Evolutionary conservation across 1,140 invertebrate genomes (phyloP).

Genomic region (Zaprionus vittiger): DNA sequence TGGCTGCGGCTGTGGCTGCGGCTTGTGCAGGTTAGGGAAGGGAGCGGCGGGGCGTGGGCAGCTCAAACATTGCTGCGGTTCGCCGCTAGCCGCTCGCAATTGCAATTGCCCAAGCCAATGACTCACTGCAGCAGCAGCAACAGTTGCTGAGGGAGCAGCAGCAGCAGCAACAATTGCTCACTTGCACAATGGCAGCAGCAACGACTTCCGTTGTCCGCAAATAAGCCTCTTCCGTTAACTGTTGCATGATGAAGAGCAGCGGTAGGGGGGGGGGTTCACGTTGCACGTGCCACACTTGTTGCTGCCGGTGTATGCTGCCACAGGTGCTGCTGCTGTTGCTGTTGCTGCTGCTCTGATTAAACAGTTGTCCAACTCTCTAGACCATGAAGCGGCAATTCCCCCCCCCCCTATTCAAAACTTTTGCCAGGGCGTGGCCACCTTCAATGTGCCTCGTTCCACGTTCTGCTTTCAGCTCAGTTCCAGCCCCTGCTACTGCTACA

Average conservation of each 20-base stretch:
- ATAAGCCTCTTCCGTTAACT: slow-evolving; percentile 67
- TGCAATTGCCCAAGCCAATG: slow-evolving; percentile 39
- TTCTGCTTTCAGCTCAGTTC: background rate
- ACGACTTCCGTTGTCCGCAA: slow-evolving; percentile 55
- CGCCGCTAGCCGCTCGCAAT: background rate
- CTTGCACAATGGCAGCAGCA: slow-evolving; percentile 23
- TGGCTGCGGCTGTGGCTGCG: background rate
- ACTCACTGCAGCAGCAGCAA: slow-evolving; percentile 22
- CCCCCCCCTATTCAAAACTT: slow-evolving; percentile 1
- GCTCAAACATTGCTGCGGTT: slow-evolving; percentile 27
- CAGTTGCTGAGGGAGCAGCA: background rate
- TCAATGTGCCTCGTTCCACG: background rate
- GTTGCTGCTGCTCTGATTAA: slow-evolving; percentile 3
- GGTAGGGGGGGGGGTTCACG: background rate
- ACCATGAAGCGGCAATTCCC: slow-evolving; percentile 14
- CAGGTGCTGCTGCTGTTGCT: slow-evolving; percentile 1
- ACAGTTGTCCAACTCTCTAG: slow-evolving; percentile 10
- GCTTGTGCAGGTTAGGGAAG: background rate
- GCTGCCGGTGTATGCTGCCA: background rate
- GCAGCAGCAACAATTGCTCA: slow-evolving; percentile 17
- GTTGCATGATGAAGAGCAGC: background rate
- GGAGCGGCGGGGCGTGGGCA: background rate
- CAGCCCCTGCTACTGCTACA: background rate
- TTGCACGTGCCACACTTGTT: slow-evolving; percentile 24
- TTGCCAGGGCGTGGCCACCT: slow-evolving; percentile 1